phyloP scores from a whole-genome alignment of 2,888 invertebrate genomes.

The Pseudoips prasinana region DNA sequence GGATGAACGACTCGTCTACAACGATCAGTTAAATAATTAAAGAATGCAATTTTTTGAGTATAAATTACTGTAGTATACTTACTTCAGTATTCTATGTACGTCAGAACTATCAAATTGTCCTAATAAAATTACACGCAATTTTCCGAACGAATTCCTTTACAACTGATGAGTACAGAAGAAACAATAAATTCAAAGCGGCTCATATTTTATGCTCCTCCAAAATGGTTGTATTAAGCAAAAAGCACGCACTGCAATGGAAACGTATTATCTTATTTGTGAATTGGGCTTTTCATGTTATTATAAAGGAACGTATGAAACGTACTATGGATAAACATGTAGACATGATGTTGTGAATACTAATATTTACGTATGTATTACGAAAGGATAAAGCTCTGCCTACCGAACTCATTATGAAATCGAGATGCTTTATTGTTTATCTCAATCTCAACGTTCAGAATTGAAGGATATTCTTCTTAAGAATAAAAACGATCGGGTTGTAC shows the following conservation, averaged over 20 bases:
- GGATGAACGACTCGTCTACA: too few species aligned
- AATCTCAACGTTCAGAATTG: too few species aligned
- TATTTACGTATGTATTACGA: conserved; percentile 24
- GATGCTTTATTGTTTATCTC: too few species aligned
- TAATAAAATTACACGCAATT: conserved; percentile 17
- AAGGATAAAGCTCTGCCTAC: too few species aligned
- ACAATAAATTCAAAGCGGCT: conserved; percentile 29
- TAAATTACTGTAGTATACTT: too few species aligned
- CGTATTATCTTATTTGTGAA: conserved; percentile 51
- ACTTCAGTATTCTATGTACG: conserved; percentile 6
- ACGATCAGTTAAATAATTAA: too few species aligned
- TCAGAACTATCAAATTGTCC: conserved; percentile 17
- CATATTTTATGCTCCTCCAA: conserved; percentile 36
- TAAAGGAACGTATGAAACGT: conserved; percentile 43
- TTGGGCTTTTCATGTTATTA: conserved; percentile 59
- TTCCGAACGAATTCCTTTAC: conserved; percentile 24
- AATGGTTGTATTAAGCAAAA: conserved; percentile 67
- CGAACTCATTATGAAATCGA: too few species aligned
- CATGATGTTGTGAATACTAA: conserved; percentile 41
- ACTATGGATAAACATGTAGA: conserved; percentile 46
- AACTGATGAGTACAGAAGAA: conserved; percentile 25
- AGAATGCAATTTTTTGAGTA: too few species aligned
- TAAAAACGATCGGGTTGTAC: too few species aligned
- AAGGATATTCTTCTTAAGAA: too few species aligned
- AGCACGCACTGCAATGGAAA: conserved; percentile 58